phyloP scores from a whole-genome alignment of 2,888 invertebrate species.

The Serrognathus titanus region DNA sequence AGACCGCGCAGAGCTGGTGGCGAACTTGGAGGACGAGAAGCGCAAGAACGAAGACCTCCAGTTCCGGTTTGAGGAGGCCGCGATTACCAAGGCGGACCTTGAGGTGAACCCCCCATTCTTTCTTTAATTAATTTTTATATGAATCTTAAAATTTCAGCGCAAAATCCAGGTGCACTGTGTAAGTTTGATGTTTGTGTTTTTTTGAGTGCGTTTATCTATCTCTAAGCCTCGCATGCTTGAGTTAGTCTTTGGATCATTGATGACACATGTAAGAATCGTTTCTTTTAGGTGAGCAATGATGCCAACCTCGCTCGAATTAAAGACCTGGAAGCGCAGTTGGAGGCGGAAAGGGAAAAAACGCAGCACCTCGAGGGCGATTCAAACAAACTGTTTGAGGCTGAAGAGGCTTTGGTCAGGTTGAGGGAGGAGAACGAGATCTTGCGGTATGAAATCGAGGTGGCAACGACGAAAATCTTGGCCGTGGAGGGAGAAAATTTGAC shows the following conservation, averaged over 20 bases:
- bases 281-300: conserved; percentile 49
- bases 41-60: conserved; percentile 85
- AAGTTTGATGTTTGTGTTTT: conserved; percentile 36
- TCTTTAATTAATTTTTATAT: neutral
- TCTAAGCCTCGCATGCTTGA: neutral
- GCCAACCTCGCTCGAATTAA: conserved; percentile 50
- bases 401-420: conserved; percentile 61
- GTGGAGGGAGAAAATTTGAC: conserved; percentile 10
- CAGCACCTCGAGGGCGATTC: conserved; percentile 53
- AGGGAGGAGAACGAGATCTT: conserved; percentile 58
- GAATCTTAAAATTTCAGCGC: conserved; percentile 43
- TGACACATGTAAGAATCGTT: too few species aligned
- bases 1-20: conserved; percentile 56
- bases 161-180: conserved; percentile 51
- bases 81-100: conserved; percentile 82
- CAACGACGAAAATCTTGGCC: conserved; percentile 49
- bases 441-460: conserved; percentile 53
- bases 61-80: conserved; percentile 89
- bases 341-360: conserved; percentile 48
- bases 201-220: neutral
- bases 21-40: conserved; percentile 72
- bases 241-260: too few species aligned
- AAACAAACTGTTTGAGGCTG: conserved; percentile 62
- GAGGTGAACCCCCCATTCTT: conserved; percentile 59
- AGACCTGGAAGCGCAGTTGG: conserved; percentile 50